These are phyloP conservation scores for Linepithema humile DNA, from an alignment of 1,140 invertebrate genomes.

Conservation along the genomic window DNA sequence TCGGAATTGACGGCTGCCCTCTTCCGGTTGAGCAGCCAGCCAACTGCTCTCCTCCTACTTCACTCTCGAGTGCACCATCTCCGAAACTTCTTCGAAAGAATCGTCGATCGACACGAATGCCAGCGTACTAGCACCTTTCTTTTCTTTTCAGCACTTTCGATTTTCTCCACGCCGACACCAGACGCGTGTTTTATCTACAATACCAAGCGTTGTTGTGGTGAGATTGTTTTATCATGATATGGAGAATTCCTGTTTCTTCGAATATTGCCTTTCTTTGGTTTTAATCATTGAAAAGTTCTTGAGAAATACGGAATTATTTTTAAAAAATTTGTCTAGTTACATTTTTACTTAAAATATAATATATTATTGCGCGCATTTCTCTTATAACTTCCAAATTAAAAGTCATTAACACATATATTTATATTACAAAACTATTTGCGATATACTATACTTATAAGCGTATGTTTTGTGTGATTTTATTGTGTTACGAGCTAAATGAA, in stretches of 20 bases:
- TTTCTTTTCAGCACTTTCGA: slow-evolving; percentile 45
- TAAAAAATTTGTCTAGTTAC: no score
- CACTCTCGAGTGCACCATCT: slow-evolving; percentile 65
- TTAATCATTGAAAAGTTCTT: no score
- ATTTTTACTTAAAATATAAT: slow-evolving; percentile 1
- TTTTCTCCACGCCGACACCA: neutral
- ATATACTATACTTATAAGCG: neutral
- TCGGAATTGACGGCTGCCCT: slow-evolving; percentile 59
- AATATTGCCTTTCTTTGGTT: neutral
- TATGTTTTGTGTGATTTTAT: neutral
- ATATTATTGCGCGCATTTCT: no score
- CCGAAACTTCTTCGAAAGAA: slow-evolving; percentile 64
- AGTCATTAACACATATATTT: neutral
- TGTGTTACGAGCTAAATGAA: neutral
- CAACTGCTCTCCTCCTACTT: slow-evolving; percentile 70
- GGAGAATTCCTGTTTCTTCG: neutral
- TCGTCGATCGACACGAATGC: slow-evolving; percentile 47
- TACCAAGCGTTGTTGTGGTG: neutral
- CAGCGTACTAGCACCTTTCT: slow-evolving; percentile 6
- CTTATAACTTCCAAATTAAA: no score
- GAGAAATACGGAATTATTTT: no score
- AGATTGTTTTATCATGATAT: neutral
- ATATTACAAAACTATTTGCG: neutral
- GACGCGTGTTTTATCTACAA: neutral
- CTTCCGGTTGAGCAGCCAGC: slow-evolving; percentile 69